Evolutionary conservation across 1,140 invertebrate genomes (phyloP).

Genomic region (Brachionus angularis): DNA sequence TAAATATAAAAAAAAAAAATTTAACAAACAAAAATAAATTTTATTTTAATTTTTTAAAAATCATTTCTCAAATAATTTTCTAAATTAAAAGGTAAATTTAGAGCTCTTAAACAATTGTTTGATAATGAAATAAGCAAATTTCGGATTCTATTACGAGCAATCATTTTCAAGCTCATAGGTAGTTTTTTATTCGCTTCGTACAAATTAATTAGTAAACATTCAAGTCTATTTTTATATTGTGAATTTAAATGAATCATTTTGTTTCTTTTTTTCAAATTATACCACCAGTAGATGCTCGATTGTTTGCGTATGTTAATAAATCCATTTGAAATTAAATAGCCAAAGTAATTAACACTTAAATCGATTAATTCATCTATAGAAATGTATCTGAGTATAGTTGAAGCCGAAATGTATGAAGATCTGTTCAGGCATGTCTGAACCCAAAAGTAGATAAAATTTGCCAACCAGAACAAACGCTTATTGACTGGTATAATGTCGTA

Average conservation of each 20-base stretch:
- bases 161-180: not conserved
- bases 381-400: slow-evolving; percentile 7
- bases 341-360: not conserved
- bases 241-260: not conserved
- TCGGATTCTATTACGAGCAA: slow-evolving; percentile 9
- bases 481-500: not conserved
- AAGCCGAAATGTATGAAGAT: not conserved
- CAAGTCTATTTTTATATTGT: not conserved
- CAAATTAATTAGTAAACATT: not conserved
- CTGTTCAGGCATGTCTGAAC: not conserved
- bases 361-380: slow-evolving; percentile 15
- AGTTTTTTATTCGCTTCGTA: not conserved
- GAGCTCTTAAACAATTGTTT: not conserved
- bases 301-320: not conserved
- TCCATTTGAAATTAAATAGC: not conserved
- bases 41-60: no score
- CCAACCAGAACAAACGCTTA: not conserved
- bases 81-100: slow-evolving; percentile 3
- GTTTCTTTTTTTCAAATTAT: not conserved
- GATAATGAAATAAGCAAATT: not conserved
- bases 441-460: slow-evolving; percentile 22
- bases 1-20: no score
- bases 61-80: not conserved
- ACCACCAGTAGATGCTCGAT: not conserved
- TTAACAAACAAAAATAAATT: not conserved